Percentiles rank a stretch among this genome's conserved stretches.
Evolutionary conservation across 37 sponge, comb jelly and placozoan species (phyloP).

Genomic region (Cladorhizidae sp.): DNA sequence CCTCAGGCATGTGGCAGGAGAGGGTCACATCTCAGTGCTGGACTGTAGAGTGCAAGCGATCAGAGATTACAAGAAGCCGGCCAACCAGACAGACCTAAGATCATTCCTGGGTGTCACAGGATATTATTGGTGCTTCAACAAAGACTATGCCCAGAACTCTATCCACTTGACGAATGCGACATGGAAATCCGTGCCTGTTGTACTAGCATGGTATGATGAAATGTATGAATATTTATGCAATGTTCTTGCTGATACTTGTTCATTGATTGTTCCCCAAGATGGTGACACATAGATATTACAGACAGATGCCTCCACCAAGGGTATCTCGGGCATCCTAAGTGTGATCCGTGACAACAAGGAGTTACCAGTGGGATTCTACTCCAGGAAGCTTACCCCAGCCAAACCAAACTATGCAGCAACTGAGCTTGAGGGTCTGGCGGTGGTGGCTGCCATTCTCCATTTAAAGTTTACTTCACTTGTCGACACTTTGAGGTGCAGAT

Average conservation of each 20-base stretch:
- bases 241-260: neutral
- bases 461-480: no score
- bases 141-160: no score
- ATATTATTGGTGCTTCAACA: neutral
- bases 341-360: no score
- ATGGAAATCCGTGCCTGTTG: neutral
- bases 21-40: neutral
- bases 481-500: no score
- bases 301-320: neutral
- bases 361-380: no score
- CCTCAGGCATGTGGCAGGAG: slow-evolving; percentile 1
- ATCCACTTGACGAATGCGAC: neutral
- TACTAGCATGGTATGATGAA: neutral
- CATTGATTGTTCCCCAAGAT: neutral
- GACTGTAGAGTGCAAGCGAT: neutral
- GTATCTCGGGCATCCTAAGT: neutral
- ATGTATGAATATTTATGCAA: no score
- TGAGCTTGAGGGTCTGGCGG: no score
- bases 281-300: neutral
- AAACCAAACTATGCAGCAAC: no score
- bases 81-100: neutral
- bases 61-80: neutral
- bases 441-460: no score
- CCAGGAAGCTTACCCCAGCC: no score
- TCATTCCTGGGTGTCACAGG: slow-evolving; percentile 4